A percentile compares a stretch with the other conserved stretches of the same genome.
These are phyloP conservation scores for Halictus quadricinctus DNA, from an alignment of 2,888 invertebrate genomes.

Conservation along the genomic window DNA sequence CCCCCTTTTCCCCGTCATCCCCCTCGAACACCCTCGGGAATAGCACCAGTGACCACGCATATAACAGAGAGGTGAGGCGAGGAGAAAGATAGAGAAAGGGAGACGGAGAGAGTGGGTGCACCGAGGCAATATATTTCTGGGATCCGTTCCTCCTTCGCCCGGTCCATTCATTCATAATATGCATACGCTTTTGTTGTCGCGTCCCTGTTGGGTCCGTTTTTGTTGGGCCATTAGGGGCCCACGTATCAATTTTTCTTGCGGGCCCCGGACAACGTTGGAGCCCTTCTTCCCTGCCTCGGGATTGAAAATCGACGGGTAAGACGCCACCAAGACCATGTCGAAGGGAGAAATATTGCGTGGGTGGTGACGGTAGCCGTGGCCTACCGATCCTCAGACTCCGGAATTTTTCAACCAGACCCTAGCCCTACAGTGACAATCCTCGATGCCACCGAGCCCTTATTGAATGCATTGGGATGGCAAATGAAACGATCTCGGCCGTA, in stretches of 20 bases:
- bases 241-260: constrained; percentile 80
- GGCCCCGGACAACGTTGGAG: constrained; percentile 61
- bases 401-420: not conserved
- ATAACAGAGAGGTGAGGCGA: constrained; percentile 62
- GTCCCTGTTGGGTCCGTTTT: constrained; percentile 78
- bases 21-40: constrained; percentile 8
- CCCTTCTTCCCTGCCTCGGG: constrained; percentile 15
- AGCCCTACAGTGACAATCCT: not conserved
- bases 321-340: constrained; percentile 12
- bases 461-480: not conserved
- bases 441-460: not conserved
- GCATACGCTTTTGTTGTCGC: constrained; percentile 79
- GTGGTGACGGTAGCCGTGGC: constrained; percentile 21
- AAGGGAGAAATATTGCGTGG: constrained; percentile 29
- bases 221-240: constrained; percentile 78
- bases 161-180: constrained; percentile 80
- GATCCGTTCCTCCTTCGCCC: constrained; percentile 77
- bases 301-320: constrained; percentile 41
- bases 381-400: not conserved
- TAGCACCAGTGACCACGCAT: constrained; percentile 68
- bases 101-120: constrained; percentile 74
- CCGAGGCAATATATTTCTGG: constrained; percentile 78
- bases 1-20: constrained; percentile 22
- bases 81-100: not conserved
- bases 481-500: not conserved